Base-by-base conservation (phyloP, 2,113 vertebrate genomes). In the Phocoena phocoena region DNA sequence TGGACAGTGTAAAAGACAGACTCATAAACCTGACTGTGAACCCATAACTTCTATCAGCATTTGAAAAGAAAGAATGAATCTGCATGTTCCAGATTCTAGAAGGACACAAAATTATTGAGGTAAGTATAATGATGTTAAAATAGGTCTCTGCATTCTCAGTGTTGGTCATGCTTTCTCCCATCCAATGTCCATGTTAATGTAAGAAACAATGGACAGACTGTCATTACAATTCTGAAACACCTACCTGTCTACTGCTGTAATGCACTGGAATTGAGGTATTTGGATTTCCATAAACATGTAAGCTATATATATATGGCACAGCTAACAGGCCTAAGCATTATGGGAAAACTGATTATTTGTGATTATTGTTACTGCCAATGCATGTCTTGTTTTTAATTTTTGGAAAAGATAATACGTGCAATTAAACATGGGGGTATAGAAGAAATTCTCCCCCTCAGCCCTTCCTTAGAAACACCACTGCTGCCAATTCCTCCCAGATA, bases 321-420 rank as follows among this genome's bases (percentile, higher is more conserved):
- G 21, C 17, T 36, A 91, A 90, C 21, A 86, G 60, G 17, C 6
- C 26, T 87, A 28, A 55, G 14, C 53, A 74, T 14, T 53, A 23
- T 25, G 25, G 68, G 60, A 28, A 85, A 93, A 86, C 25, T 21
- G 3, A 31, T 90, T 90, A 80, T 67, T 76, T 44, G 18, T 26
- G 36, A 38, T 86, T 36, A 2, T 81, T 50, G 2, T 81, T 76
- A 67, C 50, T 88, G n/a, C 58, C 47, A 44, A 53, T 83, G 31
- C 9, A 41, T 36, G 44, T 90, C 83, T 86, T 86, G 21, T 80
- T 91, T 93, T 83, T 62, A 88, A 88, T 68, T 85, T 84, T 77
- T 65, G 55, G 58, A 55, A 81, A 91, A 85, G 6, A 67, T 83
- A 38, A 10, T 63, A 63, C 3, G 2, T 58, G 10, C 21, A 74